Evolutionary conservation across 2,888 invertebrate genomes (phyloP).

Genomic region (Orchesellides sinensis): DNA sequence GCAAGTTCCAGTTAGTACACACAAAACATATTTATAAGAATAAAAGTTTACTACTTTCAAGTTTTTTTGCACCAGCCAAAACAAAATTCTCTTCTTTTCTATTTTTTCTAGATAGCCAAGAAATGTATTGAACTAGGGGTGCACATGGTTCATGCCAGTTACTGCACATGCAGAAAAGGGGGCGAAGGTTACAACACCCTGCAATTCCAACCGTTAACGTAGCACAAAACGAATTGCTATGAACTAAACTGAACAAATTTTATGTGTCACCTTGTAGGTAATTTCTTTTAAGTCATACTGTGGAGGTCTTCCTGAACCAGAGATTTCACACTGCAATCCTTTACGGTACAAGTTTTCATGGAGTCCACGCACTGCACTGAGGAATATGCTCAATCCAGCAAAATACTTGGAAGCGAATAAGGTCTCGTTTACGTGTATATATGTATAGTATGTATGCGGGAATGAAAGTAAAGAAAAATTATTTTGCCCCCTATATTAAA

Average conservation of each 20-base stretch:
- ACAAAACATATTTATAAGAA: not conserved
- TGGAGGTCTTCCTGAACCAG: conserved; percentile 96
- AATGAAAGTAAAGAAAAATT: not conserved
- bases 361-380: conserved; percentile 95
- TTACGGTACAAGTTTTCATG: conserved; percentile 95
- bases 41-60: no score
- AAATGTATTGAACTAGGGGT: conserved; percentile 21
- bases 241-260: no score
- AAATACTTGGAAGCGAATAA: conserved; percentile 91
- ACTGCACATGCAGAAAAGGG: no score
- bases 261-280: conserved; percentile 5
- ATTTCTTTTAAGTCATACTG: conserved; percentile 91
- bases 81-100: no score
- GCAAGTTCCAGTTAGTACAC: conserved; percentile 34
- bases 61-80: no score
- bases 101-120: conserved; percentile 31
- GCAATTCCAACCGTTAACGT: no score
- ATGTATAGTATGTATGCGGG: not conserved
- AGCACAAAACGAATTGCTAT: no score
- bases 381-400: conserved; percentile 93
- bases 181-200: no score
- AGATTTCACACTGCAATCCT: conserved; percentile 59
- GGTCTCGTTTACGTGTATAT: not conserved
- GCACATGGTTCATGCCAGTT: conserved; percentile 50
- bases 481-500: no score